Percentiles rank a stretch among this genome's conserved stretches.
Evolutionary conservation across 2,888 invertebrate genomes (phyloP).

Genomic region (Saturnia pavonia): DNA sequence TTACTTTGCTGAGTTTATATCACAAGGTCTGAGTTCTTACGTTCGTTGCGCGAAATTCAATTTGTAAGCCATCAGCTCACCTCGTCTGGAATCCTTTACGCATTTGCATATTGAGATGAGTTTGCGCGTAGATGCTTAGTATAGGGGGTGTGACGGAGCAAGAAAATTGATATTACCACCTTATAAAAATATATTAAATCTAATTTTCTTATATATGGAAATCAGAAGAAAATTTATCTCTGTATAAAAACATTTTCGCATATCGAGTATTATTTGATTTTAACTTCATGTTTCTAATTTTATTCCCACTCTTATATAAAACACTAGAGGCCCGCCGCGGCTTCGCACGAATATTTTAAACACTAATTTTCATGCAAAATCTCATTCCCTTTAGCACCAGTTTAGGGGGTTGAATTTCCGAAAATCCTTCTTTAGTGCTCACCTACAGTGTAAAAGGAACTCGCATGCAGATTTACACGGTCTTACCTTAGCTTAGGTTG

Average conservation of each 20-base stretch:
- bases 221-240: background rate
- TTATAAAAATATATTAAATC: conserved; percentile 14
- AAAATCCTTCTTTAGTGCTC: too few relatives aligned
- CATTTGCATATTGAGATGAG: conserved; percentile 56
- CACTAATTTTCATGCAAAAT: too few relatives aligned
- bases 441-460: too few relatives aligned
- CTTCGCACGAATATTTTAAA: too few relatives aligned
- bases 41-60: conserved; percentile 36
- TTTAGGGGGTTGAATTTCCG: too few relatives aligned
- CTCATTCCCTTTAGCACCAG: too few relatives aligned
- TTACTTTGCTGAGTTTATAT: conserved; percentile 17
- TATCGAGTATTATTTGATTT: background rate
- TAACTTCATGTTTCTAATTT: too few relatives aligned
- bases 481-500: too few relatives aligned
- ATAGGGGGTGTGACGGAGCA: conserved; percentile 23
- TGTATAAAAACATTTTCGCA: background rate
- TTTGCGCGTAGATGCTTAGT: conserved; percentile 29
- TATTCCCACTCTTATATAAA: too few relatives aligned
- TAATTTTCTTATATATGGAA: conserved; percentile 1
- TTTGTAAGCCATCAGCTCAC: conserved; percentile 46
- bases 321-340: too few relatives aligned
- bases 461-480: too few relatives aligned
- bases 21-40: conserved; percentile 17
- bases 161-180: conserved; percentile 19
- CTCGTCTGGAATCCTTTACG: conserved; percentile 37